Percentiles rank a stretch among this genome's conserved stretches.
Evolutionary conservation across 2,888 invertebrate species (phyloP).

Genomic region (Catocala sponsa): DNA sequence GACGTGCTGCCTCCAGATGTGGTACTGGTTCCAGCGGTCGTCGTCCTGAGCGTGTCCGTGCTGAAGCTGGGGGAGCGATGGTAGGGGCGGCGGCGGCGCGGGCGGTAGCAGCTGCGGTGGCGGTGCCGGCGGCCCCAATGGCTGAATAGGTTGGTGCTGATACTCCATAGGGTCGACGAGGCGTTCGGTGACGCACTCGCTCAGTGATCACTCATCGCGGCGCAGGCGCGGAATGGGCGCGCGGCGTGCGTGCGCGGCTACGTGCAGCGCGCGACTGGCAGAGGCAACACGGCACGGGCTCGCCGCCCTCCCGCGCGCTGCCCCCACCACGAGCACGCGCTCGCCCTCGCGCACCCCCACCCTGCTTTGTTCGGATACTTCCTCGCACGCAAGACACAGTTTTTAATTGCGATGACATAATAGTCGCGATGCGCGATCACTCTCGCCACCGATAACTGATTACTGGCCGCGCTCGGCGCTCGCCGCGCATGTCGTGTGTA

Average conservation of each 20-base stretch:
- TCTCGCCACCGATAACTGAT: conserved; percentile 71
- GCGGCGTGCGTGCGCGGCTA: conserved; percentile 66
- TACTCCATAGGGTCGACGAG: conserved; percentile 80
- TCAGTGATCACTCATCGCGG: conserved; percentile 81
- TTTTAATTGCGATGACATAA: conserved; percentile 76
- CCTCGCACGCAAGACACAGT: conserved; percentile 59
- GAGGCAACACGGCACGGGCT: conserved; percentile 58
- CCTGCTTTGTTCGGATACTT: conserved; percentile 38
- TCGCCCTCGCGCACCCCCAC: conserved; percentile 35
- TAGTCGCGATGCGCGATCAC: conserved; percentile 67
- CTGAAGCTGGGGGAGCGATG: conserved; percentile 90
- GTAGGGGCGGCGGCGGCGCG: conserved; percentile 89
- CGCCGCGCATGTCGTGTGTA: conserved; percentile 56
- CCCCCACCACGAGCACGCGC: conserved; percentile 31
- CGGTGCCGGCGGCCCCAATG: conserved; percentile 90
- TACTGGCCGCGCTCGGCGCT: conserved; percentile 53
- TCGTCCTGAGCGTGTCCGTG: conserved; percentile 89
- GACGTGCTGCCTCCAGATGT: conserved; percentile 94
- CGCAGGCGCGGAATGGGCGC: conserved; percentile 64
- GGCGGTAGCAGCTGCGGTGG: conserved; percentile 89
- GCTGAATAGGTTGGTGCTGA: conserved; percentile 84
- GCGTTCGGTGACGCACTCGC: conserved; percentile 68
- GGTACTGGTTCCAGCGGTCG: conserved; percentile 92
- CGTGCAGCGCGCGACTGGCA: conserved; percentile 70
- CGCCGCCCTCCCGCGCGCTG: conserved; percentile 46